Percentiles rank a stretch among this genome's conserved stretches.
Evolutionary conservation across 2,888 invertebrate species (phyloP).

Genomic region (Drosophila meridiana): DNA sequence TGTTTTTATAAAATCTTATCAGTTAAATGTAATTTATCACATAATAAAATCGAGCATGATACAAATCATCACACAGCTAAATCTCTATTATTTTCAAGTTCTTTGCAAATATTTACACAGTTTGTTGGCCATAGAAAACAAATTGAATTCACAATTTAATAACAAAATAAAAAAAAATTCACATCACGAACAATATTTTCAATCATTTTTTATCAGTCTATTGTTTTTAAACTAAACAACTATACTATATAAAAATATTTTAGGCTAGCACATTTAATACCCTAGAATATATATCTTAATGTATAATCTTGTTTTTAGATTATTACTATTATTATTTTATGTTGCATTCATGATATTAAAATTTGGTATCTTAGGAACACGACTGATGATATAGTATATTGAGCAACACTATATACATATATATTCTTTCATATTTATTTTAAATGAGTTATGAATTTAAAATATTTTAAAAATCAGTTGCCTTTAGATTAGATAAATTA

Average conservation of each 20-base stretch:
- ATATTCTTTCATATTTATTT: too few species aligned
- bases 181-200: not conserved
- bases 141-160: not conserved
- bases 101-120: not conserved
- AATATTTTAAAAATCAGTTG: too few species aligned
- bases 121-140: slow-evolving; percentile 2
- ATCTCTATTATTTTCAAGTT: not conserved
- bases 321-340: too few species aligned
- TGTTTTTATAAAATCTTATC: not conserved
- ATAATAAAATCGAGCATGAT: not conserved
- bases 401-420: too few species aligned
- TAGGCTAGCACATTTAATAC: not conserved
- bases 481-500: too few species aligned
- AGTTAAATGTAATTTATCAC: not conserved
- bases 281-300: not conserved
- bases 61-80: not conserved
- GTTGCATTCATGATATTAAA: too few species aligned
- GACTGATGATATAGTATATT: too few species aligned
- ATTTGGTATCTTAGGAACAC: too few species aligned
- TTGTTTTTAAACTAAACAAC: not conserved
- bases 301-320: too few species aligned
- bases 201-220: not conserved
- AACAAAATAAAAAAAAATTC: not conserved
- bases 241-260: not conserved
- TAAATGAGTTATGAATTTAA: too few species aligned